A percentile compares a stretch with the other conserved stretches of the same genome.
These are phyloP conservation scores for Meliscaeva auricollis DNA, from an alignment of 2,888 invertebrate genomes.

Conservation along the genomic window DNA sequence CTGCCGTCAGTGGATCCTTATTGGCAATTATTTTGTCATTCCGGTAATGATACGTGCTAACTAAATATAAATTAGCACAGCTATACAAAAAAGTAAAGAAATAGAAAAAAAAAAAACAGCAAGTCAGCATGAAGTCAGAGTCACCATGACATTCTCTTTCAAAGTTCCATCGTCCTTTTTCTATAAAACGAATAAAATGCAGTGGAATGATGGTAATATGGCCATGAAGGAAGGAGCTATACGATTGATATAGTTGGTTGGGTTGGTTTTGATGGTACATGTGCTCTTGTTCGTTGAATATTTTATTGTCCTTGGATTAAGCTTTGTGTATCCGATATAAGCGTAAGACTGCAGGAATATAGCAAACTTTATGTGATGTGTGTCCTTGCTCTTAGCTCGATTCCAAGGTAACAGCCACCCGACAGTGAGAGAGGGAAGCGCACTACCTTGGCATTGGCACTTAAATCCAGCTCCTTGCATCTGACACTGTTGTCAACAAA, in stretches of 20 bases:
- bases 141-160: constrained; percentile 67
- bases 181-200: constrained; percentile 22
- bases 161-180: constrained; percentile 24
- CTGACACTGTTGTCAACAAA: constrained; percentile 76
- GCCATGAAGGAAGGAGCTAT: constrained; percentile 20
- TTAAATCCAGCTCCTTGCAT: constrained; percentile 69
- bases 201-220: constrained; percentile 23
- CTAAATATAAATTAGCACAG: constrained; percentile 74
- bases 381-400: constrained; percentile 65
- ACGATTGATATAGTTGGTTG: background rate
- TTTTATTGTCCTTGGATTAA: constrained; percentile 76
- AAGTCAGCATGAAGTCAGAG: constrained; percentile 58
- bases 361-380: constrained; percentile 49
- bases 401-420: constrained; percentile 64
- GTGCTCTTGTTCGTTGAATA: constrained; percentile 61
- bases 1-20: constrained; percentile 58
- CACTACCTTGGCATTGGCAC: constrained; percentile 75
- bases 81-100: background rate
- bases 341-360: constrained; percentile 11
- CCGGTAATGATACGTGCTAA: constrained; percentile 76
- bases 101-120: constrained; percentile 16
- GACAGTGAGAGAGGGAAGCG: constrained; percentile 31
- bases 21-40: constrained; percentile 75
- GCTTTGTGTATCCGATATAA: constrained; percentile 55
- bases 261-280: constrained; percentile 25